These are phyloP conservation scores for Ciconia nigra DNA, from an alignment of 2,797 vertebrate genomes.

Conservation along the genomic window DNA sequence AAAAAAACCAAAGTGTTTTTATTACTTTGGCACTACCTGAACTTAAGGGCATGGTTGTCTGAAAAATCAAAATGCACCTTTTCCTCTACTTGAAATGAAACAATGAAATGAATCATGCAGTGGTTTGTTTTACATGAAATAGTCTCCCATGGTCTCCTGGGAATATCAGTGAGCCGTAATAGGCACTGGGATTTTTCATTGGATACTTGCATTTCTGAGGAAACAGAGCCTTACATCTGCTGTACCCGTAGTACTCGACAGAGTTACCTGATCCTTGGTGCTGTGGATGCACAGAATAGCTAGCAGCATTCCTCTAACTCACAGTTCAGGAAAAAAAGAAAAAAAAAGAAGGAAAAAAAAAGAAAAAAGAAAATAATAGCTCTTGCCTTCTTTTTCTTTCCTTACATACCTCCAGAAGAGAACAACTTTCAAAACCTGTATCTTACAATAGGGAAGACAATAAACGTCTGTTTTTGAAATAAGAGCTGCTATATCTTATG, in stretches of 20 bases:
- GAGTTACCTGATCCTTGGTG: not conserved
- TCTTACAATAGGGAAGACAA: not conserved
- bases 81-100: conserved; percentile 9
- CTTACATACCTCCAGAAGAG: not conserved
- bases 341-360: too few species aligned
- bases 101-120: not conserved
- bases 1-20: not conserved
- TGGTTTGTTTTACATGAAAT: conserved; percentile 21
- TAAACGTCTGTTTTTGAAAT: not conserved
- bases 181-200: not conserved
- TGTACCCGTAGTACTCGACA: not conserved
- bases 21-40: not conserved
- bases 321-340: not conserved
- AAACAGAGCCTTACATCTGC: not conserved
- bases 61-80: not conserved
- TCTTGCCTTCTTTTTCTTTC: not conserved
- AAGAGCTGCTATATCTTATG: not conserved
- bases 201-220: not conserved
- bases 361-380: not conserved
- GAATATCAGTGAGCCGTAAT: not conserved
- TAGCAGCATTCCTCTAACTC: not conserved
- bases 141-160: not conserved
- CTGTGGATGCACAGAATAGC: not conserved
- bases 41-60: not conserved
- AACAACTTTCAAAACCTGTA: not conserved